phyloP scores from a whole-genome alignment of 35 echinoderm and acorn worm species.

The Anneissia japonica region DNA sequence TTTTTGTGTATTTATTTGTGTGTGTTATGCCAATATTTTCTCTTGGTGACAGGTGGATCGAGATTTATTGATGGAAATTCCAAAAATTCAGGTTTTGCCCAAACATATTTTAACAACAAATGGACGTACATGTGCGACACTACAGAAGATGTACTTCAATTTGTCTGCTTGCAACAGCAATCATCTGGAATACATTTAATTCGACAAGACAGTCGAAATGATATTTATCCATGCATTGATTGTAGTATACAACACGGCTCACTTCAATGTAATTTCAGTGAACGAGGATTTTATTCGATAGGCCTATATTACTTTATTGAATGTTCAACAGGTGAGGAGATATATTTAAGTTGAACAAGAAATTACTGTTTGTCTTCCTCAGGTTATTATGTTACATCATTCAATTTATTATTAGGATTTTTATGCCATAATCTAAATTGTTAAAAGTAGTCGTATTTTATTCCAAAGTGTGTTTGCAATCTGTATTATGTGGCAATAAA shows the following conservation, averaged over 20 bases:
- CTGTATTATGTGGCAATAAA: no score
- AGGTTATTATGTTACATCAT: no score
- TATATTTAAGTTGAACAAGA: no score
- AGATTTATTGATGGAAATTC: background rate
- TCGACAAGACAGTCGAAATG: background rate
- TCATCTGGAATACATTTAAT: background rate
- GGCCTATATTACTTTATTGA: background rate
- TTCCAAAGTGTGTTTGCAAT: no score
- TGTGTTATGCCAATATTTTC: background rate
- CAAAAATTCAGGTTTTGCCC: background rate
- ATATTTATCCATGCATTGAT: background rate
- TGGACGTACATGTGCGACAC: background rate
- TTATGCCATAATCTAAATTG: no score
- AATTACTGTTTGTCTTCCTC: no score
- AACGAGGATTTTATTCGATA: background rate
- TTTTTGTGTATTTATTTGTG: background rate
- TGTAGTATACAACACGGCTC: background rate
- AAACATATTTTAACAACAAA: background rate
- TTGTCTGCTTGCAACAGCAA: background rate
- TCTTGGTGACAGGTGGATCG: background rate
- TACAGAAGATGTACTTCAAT: background rate
- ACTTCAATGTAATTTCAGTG: background rate
- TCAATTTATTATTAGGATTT: no score
- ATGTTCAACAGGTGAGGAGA: background rate
- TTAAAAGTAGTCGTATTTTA: no score